Evolutionary conservation across 2,888 invertebrate species (phyloP), one percentile per base, ranked within the genome.

Genomic region (Orthosia incerta): DNA sequence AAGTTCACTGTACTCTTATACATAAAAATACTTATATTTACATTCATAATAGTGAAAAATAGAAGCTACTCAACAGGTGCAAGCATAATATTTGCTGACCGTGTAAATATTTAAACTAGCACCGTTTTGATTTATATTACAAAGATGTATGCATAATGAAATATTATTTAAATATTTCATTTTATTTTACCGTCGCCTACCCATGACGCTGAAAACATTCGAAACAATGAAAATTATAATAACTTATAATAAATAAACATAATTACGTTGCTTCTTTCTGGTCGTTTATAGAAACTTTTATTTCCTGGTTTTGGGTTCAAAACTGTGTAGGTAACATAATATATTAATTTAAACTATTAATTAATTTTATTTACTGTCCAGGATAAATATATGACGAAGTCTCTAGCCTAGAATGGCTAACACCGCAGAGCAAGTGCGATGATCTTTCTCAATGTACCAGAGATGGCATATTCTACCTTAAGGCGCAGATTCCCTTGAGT

Each of bases 401-500:
- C 0, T 39, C 39, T 39, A 39, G 39, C 7, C 39, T 39, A 9
- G 39, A 9, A 39, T 9, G 39, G 39, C 39, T 39, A 39, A 39
- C 39, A 39, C 7, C 39, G 9, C 9, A 39, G 39, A 39, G 9
- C 39, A 7, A 31, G 31, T 7, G 31, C 7, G 9, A 39, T 39
- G 39, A 7, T 39, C 39, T 39, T 39, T 9, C 39, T 39, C 1
- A 39, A 39, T 9, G 1, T 9, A 9, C 7, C 39, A 39, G 9
- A 39, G 79, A 80, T 74, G 69, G 78, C 26, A 76, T 68, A 76
- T 69, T 74, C 78, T 72, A 68, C 26, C 26, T 26, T 26, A n/a
- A n/a, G n/a, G n/a, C n/a, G n/a, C n/a, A n/a, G n/a, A n/a, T n/a
- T n/a, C n/a, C n/a, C n/a, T n/a, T n/a, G n/a, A n/a, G n/a, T n/a